Evolutionary conservation across 1,140 invertebrate genomes (phyloP).

Genomic region (Halictus rubicundus): DNA sequence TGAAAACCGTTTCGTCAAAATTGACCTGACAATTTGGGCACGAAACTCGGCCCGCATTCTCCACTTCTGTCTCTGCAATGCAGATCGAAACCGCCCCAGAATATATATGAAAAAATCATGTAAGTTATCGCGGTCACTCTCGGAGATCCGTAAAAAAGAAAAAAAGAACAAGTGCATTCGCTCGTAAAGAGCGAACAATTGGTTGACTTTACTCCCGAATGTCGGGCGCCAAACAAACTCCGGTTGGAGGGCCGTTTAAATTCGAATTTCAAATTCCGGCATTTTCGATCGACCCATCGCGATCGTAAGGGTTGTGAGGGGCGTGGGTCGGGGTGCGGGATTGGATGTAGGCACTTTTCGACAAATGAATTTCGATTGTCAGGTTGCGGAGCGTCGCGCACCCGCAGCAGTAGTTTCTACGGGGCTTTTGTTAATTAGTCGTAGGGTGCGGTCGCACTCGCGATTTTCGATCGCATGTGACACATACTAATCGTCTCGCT

Average conservation of each 20-base stretch:
- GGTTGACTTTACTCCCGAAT: neutral
- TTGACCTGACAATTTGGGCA: neutral
- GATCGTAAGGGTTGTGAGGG: neutral
- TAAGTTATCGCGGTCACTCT: neutral
- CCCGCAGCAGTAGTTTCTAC: neutral
- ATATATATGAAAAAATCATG: slow-evolving; percentile 1
- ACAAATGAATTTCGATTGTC: slow-evolving; percentile 25
- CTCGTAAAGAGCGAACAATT: neutral
- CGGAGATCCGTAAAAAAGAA: no score
- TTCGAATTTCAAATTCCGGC: slow-evolving; percentile 62
- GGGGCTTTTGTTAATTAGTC: neutral
- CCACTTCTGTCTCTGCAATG: neutral
- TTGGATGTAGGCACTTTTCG: neutral
- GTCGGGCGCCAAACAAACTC: neutral
- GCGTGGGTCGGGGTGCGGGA: neutral
- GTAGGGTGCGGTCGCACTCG: no score
- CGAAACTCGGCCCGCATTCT: neutral
- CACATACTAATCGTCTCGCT: no score
- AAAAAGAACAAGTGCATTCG: neutral
- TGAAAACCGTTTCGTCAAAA: neutral
- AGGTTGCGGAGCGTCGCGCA: neutral
- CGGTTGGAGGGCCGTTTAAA: neutral
- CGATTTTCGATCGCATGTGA: no score
- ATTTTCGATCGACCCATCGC: slow-evolving; percentile 44
- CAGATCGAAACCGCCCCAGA: neutral